Conservation (phyloP, 1,140 invertebrate genomes). For the Melitaea cinxia region DNA sequence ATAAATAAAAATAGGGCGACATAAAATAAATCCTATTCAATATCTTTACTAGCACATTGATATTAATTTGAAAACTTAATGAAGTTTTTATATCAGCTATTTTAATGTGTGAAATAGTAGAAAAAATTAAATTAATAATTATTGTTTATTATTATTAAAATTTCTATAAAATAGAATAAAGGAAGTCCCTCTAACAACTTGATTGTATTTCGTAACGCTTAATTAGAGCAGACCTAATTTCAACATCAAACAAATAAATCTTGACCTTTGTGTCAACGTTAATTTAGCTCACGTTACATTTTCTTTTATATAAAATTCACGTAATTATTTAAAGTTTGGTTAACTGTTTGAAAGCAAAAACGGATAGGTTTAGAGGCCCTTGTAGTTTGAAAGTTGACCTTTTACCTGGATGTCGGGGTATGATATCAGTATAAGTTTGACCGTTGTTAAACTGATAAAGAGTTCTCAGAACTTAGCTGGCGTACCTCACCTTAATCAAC, state of each 20-base stretch:
- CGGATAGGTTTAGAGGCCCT: not conserved
- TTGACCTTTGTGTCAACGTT: not conserved
- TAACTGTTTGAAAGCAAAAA: constrained; percentile 20
- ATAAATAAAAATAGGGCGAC: too few relatives aligned
- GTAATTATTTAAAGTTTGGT: constrained; percentile 3
- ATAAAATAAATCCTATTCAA: too few relatives aligned
- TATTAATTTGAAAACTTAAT: too few relatives aligned
- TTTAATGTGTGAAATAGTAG: too few relatives aligned
- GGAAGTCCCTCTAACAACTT: too few relatives aligned
- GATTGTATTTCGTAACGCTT: too few relatives aligned
- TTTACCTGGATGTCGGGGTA: constrained; percentile 20
- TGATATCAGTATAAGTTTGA: constrained; percentile 8
- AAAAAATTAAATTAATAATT: too few relatives aligned
- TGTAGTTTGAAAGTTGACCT: constrained; percentile 30
- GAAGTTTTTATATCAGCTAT: too few relatives aligned
- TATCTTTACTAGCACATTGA: too few relatives aligned
- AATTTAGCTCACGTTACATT: not conserved
- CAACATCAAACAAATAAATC: not conserved
- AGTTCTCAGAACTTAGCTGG: not conserved
- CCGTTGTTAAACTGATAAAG: constrained; percentile 11
- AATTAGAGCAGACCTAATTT: not conserved
- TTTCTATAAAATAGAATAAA: too few relatives aligned
- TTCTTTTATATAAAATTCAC: not conserved
- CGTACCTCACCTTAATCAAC: not conserved
- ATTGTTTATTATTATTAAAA: too few relatives aligned